phyloP scores from a whole-genome alignment of 2,797 vertebrate genomes.

The Coracias cyanogaster region DNA sequence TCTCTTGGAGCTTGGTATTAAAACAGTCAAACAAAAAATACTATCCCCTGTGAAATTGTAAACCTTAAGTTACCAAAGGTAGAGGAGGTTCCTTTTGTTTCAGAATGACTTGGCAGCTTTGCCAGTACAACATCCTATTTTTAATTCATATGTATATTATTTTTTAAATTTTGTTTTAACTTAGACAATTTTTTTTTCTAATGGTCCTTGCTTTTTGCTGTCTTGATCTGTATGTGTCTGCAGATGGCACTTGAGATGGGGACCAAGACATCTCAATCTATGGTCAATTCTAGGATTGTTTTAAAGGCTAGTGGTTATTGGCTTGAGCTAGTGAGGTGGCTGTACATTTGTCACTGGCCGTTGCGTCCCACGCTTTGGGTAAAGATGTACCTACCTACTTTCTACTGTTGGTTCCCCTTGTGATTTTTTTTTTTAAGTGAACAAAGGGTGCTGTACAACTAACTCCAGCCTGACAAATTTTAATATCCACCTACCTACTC shows the following conservation, averaged over 20 bases:
- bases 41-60: neutral
- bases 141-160: neutral
- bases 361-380: neutral
- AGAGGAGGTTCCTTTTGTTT: neutral
- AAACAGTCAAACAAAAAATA: neutral
- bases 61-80: neutral
- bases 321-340: neutral
- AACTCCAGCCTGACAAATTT: neutral
- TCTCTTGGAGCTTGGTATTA: neutral
- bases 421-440: neutral
- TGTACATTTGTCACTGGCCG: neutral
- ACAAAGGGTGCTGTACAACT: neutral
- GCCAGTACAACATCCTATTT: neutral
- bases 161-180: neutral
- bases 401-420: neutral
- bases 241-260: neutral
- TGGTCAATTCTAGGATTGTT: neutral
- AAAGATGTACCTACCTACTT: neutral
- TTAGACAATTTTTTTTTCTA: neutral
- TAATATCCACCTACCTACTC: neutral
- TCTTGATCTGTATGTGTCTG: neutral
- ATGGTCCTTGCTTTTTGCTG: neutral
- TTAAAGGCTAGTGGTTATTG: neutral
- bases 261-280: neutral
- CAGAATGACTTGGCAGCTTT: neutral